phyloP scores from a whole-genome alignment of 1,140 invertebrate genomes.

The Bombus sylvicola region DNA sequence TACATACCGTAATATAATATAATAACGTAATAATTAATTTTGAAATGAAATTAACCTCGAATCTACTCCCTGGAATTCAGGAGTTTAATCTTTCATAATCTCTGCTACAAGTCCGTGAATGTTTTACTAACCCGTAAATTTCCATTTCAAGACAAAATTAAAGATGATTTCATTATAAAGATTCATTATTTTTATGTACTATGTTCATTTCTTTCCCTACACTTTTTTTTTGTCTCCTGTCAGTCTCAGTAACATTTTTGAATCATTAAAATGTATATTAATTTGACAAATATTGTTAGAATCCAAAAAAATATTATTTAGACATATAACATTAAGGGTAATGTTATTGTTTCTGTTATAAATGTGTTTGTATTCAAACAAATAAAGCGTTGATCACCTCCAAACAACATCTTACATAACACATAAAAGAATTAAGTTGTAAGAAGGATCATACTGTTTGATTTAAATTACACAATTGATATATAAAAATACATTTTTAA shows the following conservation, averaged over 20 bases:
- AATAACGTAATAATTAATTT: neutral
- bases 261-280: neutral
- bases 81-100: constrained; percentile 36
- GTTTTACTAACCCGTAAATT: constrained; percentile 28
- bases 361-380: constrained; percentile 58
- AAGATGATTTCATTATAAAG: neutral
- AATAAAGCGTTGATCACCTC: constrained; percentile 44
- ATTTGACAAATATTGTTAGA: neutral
- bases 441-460: neutral
- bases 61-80: neutral
- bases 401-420: constrained; percentile 73
- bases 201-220: neutral
- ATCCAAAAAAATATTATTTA: constrained; percentile 1
- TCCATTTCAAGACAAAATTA: neutral
- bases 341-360: neutral
- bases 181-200: neutral
- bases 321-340: neutral
- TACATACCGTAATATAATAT: neutral
- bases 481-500: neutral
- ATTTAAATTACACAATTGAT: neutral
- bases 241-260: constrained; percentile 20
- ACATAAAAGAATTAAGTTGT: constrained; percentile 34
- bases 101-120: constrained; percentile 21
- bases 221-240: constrained; percentile 31
- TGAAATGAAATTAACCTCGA: constrained; percentile 50